Base-by-base conservation (phyloP, 2,797 vertebrate genomes). In the Crypturellus tataupa region DNA sequence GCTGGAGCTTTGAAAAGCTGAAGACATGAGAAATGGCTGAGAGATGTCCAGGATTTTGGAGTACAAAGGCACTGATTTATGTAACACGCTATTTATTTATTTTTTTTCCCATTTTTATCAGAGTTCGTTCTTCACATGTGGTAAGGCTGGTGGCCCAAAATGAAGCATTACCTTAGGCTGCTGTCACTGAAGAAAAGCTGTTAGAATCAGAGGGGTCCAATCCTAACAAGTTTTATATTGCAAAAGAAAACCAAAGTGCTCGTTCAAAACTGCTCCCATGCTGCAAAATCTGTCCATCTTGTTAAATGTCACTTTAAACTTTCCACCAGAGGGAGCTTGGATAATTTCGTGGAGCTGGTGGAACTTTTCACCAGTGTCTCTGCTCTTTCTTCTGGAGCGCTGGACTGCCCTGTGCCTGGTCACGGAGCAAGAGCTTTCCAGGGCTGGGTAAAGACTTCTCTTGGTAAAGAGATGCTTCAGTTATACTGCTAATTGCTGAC, bases 251-350 rank as follows among this genome's bases (percentile, higher is more conserved):
- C 72, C 23, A 14, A 16, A 9, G 1, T 16, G 31, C 53, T 49
- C 4, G 6, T 89, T 89, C 47, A 58, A 29, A 81, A 37, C 49
- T 79, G 14, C 65, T 92, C 42, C 63, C 33, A 1, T 21, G 1
- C 9, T 58, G 70, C 19, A 60, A 84, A n/a, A 44, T 79, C 39
- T 16, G 4, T 62, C 14, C 67, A 14, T 37, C 1, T 44, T 27
- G 31, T 46, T 79, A 56, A 18, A 24, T 67, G 25, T 27, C 11
- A 12, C 53, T 27, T 79, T 53, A 72, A 81, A 60, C 84, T 39
- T 19, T 12, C 96, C 96, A 93, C 85, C 71, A 97, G 96, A 95
- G 95, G 96, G 95, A 96, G 96, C 87, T 71, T 86, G 47, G 47
- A 80, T 80, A 80, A 71, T 65, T 91, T 82, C 4, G 19, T 51